Evolutionary conservation across 1,140 invertebrate species (phyloP).

Genomic region (Cydia fagiglandana): DNA sequence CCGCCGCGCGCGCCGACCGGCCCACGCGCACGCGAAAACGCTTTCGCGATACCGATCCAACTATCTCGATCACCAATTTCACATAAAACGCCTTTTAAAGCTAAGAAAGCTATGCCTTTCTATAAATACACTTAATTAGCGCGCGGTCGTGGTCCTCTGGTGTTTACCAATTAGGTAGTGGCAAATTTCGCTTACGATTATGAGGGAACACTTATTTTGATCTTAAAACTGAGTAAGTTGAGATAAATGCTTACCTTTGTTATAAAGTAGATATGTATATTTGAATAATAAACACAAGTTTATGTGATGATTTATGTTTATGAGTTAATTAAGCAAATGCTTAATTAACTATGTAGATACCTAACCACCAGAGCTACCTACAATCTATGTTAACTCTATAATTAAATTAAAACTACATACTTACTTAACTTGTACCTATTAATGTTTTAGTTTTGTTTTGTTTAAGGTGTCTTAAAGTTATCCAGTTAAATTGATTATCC

Average conservation of each 20-base stretch:
- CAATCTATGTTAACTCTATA: no score
- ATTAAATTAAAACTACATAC: no score
- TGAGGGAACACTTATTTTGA: conserved; percentile 19
- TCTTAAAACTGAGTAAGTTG: conserved; percentile 47
- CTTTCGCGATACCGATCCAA: conserved; percentile 53
- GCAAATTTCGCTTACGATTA: background rate
- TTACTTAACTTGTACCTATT: no score
- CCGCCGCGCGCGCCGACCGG: conserved; percentile 65
- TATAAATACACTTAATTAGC: conserved; percentile 52
- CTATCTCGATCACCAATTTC: conserved; percentile 41
- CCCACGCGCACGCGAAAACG: conserved; percentile 69
- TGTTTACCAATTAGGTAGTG: conserved; percentile 5
- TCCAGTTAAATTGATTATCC: no score
- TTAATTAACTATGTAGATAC: background rate
- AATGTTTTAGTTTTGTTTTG: background rate
- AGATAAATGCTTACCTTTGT: conserved; percentile 37
- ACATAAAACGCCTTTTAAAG: conserved; percentile 57
- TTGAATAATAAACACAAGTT: background rate
- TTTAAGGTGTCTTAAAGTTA: background rate
- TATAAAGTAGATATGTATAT: background rate
- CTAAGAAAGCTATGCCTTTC: conserved; percentile 43
- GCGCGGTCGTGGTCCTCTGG: background rate
- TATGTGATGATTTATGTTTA: background rate
- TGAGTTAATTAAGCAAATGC: no score
- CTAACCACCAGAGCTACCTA: no score